phyloP scores from a whole-genome alignment of 2,797 vertebrate genomes.

The Busarellus nigricollis region DNA sequence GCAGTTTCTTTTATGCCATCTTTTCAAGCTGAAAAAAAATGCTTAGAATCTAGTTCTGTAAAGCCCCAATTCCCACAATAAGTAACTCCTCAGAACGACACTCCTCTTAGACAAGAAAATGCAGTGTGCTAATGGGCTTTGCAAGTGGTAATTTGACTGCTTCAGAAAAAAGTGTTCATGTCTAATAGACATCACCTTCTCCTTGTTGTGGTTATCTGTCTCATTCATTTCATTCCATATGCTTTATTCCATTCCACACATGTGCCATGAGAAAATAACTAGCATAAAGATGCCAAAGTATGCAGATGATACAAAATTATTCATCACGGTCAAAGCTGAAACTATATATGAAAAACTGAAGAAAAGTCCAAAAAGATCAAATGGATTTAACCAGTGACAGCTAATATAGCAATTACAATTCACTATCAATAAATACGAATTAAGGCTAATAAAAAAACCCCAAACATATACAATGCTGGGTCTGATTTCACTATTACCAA shows the following conservation, averaged over 20 bases:
- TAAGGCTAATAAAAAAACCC: not conserved
- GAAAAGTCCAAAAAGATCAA: not conserved
- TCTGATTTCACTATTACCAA: not conserved
- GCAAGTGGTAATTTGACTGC: not conserved
- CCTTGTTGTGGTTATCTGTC: not conserved
- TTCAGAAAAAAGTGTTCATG: not conserved
- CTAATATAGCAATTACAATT: not conserved
- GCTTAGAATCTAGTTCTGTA: not conserved
- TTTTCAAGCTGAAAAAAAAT: not conserved
- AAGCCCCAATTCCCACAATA: not conserved
- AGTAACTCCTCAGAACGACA: not conserved
- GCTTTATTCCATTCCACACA: not conserved
- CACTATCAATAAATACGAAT: not conserved
- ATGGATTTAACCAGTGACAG: not conserved
- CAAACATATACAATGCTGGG: not conserved
- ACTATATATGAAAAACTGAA: not conserved
- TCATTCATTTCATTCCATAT: not conserved
- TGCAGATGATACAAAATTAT: not conserved
- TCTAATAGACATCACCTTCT: slow-evolving; percentile 1
- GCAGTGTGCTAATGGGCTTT: not conserved
- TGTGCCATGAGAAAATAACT: not conserved
- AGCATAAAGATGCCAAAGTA: not conserved
- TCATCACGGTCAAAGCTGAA: not conserved
- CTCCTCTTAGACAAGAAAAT: not conserved
- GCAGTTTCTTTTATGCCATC: not conserved